A percentile compares a stretch with the other conserved stretches of the same genome.
Conservation (phyloP, 2,797 vertebrate genomes). For the Ctenopoma multispine region DNA sequence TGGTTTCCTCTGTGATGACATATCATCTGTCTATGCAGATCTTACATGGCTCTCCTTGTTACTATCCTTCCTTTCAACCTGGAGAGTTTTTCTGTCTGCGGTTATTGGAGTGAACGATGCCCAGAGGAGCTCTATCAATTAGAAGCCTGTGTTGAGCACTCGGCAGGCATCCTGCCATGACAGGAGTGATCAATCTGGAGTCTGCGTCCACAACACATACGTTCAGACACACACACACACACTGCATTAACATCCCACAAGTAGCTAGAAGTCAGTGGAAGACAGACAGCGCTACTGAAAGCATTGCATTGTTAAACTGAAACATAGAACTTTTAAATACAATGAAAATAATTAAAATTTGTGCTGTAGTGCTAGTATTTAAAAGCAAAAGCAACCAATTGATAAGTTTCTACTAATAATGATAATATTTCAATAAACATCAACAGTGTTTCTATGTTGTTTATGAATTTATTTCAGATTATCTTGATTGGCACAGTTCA, state of each 20-base stretch:
- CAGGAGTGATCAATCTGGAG: constrained; percentile 62
- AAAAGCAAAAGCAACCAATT: too few species aligned
- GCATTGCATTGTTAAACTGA: constrained; percentile 6
- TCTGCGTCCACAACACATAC: constrained; percentile 21
- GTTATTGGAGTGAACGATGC: constrained; percentile 42
- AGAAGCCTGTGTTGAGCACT: constrained; percentile 59
- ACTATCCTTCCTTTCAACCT: constrained; percentile 8
- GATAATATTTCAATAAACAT: too few species aligned
- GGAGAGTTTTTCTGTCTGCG: constrained; percentile 42
- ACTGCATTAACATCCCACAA: constrained; percentile 11
- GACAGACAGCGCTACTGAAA: constrained; percentile 8
- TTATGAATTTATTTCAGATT: too few species aligned
- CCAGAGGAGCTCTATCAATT: constrained; percentile 67
- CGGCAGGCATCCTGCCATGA: constrained; percentile 58
- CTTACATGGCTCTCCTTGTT: constrained; percentile 12
- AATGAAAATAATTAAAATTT: too few species aligned
- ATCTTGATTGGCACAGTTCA: too few species aligned
- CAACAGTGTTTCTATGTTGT: too few species aligned
- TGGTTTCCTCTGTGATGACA: constrained; percentile 6
- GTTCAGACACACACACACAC: constrained; percentile 11
- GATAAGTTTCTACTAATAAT: too few species aligned
- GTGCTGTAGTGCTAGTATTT: too few species aligned
- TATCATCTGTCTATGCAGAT: constrained; percentile 20
- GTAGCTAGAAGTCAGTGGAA: constrained; percentile 25
- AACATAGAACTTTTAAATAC: too few species aligned